These are phyloP conservation scores for Homarus americanus DNA, from an alignment of 1,140 invertebrate species.

Conservation along the genomic window DNA sequence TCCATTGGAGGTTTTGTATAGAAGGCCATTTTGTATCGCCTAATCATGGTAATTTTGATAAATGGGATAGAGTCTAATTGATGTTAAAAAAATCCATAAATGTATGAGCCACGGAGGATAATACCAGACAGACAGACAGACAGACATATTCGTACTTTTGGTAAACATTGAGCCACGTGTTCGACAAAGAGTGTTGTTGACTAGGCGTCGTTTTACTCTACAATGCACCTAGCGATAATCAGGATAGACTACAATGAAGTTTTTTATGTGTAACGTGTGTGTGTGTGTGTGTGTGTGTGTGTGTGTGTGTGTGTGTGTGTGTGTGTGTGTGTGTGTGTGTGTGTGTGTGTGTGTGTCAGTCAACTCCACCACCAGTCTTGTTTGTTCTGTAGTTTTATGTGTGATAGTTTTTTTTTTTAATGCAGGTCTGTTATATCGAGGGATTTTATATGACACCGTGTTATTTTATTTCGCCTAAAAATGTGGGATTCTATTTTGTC, in stretches of 20 bases:
- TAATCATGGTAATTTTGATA: constrained; percentile 42
- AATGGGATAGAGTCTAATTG: constrained; percentile 10
- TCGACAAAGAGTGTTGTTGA: no score
- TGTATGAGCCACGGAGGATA: not conserved
- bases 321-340: constrained; percentile 37
- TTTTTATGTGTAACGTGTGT: constrained; percentile 4
- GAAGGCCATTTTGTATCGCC: constrained; percentile 28
- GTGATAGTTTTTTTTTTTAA: no score
- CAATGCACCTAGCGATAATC: no score
- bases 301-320: constrained; percentile 25
- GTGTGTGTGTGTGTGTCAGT: not conserved
- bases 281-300: not conserved
- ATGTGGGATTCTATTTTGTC: no score
- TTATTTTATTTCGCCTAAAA: no score
- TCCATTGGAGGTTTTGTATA: constrained; percentile 32
- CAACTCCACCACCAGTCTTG: not conserved
- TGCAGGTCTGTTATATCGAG: no score
- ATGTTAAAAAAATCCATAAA: constrained; percentile 9
- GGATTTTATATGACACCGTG: no score
- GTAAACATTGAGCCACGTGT: no score
- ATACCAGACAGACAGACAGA: not conserved
- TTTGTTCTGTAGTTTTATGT: no score
- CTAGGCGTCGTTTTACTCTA: no score
- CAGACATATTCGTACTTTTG: not conserved
- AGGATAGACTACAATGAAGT: no score